These are phyloP conservation scores for Chromoteleia sp. DNA, from an alignment of 2,888 invertebrate genomes.

Conservation along the genomic window DNA sequence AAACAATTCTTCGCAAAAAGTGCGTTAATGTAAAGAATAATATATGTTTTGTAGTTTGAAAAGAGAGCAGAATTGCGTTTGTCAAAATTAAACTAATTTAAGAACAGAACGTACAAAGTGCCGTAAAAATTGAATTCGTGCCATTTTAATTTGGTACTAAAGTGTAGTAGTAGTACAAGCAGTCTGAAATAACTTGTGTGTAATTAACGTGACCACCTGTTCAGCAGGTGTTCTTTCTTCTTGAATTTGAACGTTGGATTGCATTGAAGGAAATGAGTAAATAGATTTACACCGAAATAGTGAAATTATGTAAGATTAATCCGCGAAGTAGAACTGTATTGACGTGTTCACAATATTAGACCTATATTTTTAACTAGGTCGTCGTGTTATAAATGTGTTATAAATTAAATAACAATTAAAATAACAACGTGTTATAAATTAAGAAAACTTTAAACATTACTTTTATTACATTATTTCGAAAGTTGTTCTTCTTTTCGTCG, in stretches of 20 bases:
- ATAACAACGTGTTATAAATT: too few species aligned
- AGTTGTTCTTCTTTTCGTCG: too few species aligned
- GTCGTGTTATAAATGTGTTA: too few species aligned
- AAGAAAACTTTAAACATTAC: too few species aligned
- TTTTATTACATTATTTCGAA: too few species aligned
- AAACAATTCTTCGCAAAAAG: neutral
- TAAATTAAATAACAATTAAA: too few species aligned
- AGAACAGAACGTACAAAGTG: constrained; percentile 33
- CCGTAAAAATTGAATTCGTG: constrained; percentile 52
- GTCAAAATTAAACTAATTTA: constrained; percentile 37
- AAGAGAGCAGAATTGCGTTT: constrained; percentile 8
- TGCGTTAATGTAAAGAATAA: neutral
- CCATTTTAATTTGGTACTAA: constrained; percentile 51
- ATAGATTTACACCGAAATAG: constrained; percentile 69
- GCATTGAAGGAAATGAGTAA: constrained; percentile 54
- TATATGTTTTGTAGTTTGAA: neutral
- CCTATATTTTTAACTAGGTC: too few species aligned
- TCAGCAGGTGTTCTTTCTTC: constrained; percentile 64
- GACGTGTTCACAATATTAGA: too few species aligned
- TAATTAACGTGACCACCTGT: constrained; percentile 69
- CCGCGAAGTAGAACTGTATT: too few species aligned
- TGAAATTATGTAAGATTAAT: too few species aligned
- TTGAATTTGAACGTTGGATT: constrained; percentile 61
- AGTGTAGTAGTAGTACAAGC: constrained; percentile 52
- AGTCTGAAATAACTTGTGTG: constrained; percentile 54